These are phyloP conservation scores for Trichogramma dendrolimi DNA, from an alignment of 2,888 invertebrate species.

Conservation along the genomic window DNA sequence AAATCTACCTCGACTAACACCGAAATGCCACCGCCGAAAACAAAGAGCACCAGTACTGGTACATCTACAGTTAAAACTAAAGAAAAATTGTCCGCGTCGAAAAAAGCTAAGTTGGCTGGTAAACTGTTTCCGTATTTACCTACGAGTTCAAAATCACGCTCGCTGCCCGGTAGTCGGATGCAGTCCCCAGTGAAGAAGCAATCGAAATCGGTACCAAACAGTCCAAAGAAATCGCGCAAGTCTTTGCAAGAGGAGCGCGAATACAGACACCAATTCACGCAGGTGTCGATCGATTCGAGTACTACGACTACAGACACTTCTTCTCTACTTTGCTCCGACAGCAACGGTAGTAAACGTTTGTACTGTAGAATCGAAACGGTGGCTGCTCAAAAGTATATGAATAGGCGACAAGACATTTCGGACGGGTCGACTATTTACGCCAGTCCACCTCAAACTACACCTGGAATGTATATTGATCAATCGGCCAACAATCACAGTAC, in stretches of 20 bases:
- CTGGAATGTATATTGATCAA: too few relatives aligned
- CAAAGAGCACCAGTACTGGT: too few relatives aligned
- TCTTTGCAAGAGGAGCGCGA: background rate
- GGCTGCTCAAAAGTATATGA: conserved; percentile 32
- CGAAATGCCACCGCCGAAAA: too few relatives aligned
- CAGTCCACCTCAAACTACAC: conserved; percentile 38
- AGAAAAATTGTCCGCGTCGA: background rate
- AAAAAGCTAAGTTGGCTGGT: background rate
- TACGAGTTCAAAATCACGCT: conserved; percentile 31
- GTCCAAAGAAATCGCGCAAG: conserved; percentile 32
- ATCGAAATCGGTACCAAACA: conserved; percentile 35
- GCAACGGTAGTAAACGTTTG: conserved; percentile 14
- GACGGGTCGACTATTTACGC: conserved; percentile 48
- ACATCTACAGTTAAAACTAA: background rate
- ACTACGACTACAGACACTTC: conserved; percentile 39
- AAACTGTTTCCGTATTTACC: conserved; percentile 15
- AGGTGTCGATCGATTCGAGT: conserved; percentile 37
- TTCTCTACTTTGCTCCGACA: conserved; percentile 29
- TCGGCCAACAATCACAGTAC: conserved; percentile 33
- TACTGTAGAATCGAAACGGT: conserved; percentile 13
- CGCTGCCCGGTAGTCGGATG: conserved; percentile 33
- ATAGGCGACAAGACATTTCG: conserved; percentile 39
- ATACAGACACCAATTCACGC: conserved; percentile 7
- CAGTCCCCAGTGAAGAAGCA: conserved; percentile 35
- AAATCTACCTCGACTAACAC: background rate